Evolutionary conservation across 2,888 invertebrate species (phyloP).

Genomic region (Chorisops tibialis): DNA sequence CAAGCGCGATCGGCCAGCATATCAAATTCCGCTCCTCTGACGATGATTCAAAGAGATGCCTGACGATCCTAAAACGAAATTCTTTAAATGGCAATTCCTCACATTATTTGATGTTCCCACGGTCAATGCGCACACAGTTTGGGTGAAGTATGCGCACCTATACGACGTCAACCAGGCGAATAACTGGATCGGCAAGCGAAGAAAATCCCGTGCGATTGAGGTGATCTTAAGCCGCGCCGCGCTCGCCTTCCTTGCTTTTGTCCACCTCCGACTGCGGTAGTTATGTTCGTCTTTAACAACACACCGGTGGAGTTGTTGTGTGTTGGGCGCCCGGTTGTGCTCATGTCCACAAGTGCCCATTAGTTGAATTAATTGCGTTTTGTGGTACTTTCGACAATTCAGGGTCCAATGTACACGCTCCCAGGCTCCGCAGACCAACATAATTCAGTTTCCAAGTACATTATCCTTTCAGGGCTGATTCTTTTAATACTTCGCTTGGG

Average conservation of each 20-base stretch:
- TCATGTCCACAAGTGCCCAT: conserved; percentile 25
- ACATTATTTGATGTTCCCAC: conserved; percentile 36
- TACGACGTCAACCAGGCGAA: conserved; percentile 17
- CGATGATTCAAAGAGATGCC: conserved; percentile 35
- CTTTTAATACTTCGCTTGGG: conserved; percentile 3
- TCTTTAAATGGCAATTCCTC: conserved; percentile 36
- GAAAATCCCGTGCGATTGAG: conserved; percentile 22
- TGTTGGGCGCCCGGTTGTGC: conserved; percentile 24
- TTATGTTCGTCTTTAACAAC: conserved; percentile 2
- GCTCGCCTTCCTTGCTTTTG: conserved; percentile 19
- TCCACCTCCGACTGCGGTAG: conserved; percentile 6
- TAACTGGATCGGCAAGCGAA: conserved; percentile 11
- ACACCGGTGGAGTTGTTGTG: no score
- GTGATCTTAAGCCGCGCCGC: conserved; percentile 9
- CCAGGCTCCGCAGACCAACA: not conserved
- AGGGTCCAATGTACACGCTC: not conserved
- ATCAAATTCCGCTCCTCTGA: conserved; percentile 30
- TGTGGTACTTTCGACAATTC: conserved; percentile 32
- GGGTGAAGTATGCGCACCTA: conserved; percentile 14
- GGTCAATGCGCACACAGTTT: conserved; percentile 29
- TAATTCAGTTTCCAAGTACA: conserved; percentile 12
- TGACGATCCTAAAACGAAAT: conserved; percentile 33
- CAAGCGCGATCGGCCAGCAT: conserved; percentile 15
- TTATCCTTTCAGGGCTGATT: conserved; percentile 1
- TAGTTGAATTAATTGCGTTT: conserved; percentile 34